phyloP scores from a whole-genome alignment of 2,888 invertebrate species.

The Yponomeuta sedellus region DNA sequence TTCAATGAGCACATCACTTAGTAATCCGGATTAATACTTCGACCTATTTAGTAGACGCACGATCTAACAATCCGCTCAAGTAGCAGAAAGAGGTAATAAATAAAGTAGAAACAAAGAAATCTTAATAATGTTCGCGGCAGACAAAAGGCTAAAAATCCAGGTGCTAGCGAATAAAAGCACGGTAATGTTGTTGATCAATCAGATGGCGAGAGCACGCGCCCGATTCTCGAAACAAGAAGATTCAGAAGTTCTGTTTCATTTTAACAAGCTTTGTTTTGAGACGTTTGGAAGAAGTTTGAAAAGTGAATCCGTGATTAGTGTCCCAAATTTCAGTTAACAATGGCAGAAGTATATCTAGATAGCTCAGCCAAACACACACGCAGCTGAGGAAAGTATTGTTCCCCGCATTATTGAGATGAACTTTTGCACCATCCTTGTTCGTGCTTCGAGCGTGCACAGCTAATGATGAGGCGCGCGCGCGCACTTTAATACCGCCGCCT shows the following conservation, averaged over 20 bases:
- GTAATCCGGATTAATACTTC: slow-evolving; percentile 16
- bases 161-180: slow-evolving; percentile 33
- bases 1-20: slow-evolving; percentile 12
- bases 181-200: slow-evolving; percentile 49
- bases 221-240: slow-evolving; percentile 1
- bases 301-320: no score
- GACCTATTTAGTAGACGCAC: slow-evolving; percentile 13
- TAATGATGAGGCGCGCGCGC: slow-evolving; percentile 38
- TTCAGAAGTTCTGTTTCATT: not conserved
- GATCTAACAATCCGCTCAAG: not conserved
- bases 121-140: slow-evolving; percentile 1
- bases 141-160: slow-evolving; percentile 34
- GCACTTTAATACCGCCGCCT: slow-evolving; percentile 31
- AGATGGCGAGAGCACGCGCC: slow-evolving; percentile 46
- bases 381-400: no score
- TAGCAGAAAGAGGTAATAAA: slow-evolving; percentile 8
- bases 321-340: no score
- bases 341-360: no score
- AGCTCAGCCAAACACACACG: no score
- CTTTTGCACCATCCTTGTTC: not conserved
- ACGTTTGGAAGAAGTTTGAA: no score
- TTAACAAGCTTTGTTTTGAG: not conserved
- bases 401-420: not conserved
- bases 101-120: slow-evolving; percentile 16
- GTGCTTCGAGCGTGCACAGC: slow-evolving; percentile 16